These are phyloP conservation scores for Mesembrinibis cayennensis DNA, from an alignment of 2,113 vertebrate species.

Conservation along the genomic window DNA sequence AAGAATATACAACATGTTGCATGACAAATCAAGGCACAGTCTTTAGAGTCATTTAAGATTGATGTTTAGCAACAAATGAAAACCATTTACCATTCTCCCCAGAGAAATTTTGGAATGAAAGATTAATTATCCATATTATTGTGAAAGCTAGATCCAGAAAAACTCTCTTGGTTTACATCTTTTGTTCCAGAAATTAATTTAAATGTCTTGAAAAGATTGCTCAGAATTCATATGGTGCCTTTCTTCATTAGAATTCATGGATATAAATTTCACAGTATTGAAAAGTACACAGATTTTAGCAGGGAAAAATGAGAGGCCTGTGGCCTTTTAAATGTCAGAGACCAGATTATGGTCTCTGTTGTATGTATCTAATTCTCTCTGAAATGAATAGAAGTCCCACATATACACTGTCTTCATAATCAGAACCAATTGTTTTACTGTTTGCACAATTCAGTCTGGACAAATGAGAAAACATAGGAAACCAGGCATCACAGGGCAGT, in stretches of 20 bases:
- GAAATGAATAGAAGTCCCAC: slow-evolving; percentile 10
- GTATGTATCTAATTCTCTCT: not conserved
- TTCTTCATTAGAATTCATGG: slow-evolving; percentile 43
- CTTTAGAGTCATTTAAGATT: slow-evolving; percentile 40
- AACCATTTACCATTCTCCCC: slow-evolving; percentile 35
- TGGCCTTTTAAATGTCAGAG: slow-evolving; percentile 24
- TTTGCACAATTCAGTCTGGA: not conserved
- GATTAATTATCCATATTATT: slow-evolving; percentile 62
- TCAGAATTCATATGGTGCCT: slow-evolving; percentile 53
- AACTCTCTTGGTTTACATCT: slow-evolving; percentile 29
- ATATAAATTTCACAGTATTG: slow-evolving; percentile 28
- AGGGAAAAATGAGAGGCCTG: slow-evolving; percentile 4
- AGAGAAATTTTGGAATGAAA: slow-evolving; percentile 59
- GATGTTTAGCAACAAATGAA: slow-evolving; percentile 61
- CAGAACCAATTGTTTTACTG: slow-evolving; percentile 41
- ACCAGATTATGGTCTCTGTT: not conserved
- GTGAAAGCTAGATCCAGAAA: slow-evolving; percentile 57
- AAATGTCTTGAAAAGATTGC: slow-evolving; percentile 46
- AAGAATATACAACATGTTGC: slow-evolving; percentile 29
- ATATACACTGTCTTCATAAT: not conserved
- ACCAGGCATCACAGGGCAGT: not conserved
- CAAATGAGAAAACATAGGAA: not conserved
- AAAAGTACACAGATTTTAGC: slow-evolving; percentile 41
- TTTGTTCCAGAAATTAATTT: slow-evolving; percentile 66
- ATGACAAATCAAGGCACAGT: slow-evolving; percentile 27